These are phyloP conservation scores for Pseudotriccus pelzelni DNA, from an alignment of 2,797 vertebrate species.

Conservation along the genomic window DNA sequence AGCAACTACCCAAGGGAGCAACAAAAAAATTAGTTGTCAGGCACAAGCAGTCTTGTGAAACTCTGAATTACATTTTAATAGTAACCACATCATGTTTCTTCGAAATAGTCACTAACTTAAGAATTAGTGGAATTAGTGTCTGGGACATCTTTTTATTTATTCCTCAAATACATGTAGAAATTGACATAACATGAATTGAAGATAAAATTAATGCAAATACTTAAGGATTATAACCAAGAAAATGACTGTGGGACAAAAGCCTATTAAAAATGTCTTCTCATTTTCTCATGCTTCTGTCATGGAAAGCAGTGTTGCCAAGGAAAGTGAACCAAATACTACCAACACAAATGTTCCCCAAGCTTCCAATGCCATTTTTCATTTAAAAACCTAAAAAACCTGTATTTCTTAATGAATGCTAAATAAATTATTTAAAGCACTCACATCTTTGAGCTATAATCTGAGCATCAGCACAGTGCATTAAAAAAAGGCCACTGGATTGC, in stretches of 20 bases:
- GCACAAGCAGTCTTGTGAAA: slow-evolving; percentile 14
- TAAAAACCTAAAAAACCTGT: neutral
- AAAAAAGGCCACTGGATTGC: neutral
- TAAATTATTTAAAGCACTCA: neutral
- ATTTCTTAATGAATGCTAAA: neutral
- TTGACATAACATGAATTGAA: neutral
- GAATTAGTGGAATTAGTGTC: neutral
- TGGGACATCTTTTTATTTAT: neutral
- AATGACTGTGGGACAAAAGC: neutral
- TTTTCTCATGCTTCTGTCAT: neutral
- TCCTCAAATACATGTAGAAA: neutral
- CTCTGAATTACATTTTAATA: slow-evolving; percentile 22
- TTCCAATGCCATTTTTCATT: neutral
- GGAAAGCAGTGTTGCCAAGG: neutral
- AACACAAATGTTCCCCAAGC: neutral
- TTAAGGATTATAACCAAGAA: neutral
- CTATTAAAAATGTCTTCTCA: neutral
- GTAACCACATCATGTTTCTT: neutral
- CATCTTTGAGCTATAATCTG: neutral
- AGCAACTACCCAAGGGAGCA: slow-evolving; percentile 6
- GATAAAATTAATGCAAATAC: neutral
- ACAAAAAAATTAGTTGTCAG: slow-evolving; percentile 46
- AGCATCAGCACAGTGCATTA: fast-evolving
- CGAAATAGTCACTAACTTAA: neutral
- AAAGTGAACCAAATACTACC: neutral